phyloP scores from a whole-genome alignment of 2,888 invertebrate species.

The Eristalis arbustorum region DNA sequence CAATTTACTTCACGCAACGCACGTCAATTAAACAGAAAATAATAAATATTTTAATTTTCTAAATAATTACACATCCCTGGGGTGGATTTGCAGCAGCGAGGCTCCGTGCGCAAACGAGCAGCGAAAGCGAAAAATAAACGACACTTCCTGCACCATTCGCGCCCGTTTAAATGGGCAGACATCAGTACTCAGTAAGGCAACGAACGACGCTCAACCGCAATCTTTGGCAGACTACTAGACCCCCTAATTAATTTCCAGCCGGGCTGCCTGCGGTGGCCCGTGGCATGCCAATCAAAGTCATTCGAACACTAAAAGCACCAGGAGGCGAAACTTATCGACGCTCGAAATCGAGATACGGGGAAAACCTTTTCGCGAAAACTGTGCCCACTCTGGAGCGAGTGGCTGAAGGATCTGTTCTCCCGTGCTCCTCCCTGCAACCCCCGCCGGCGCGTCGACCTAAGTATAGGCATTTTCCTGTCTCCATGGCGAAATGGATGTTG shows the following conservation, averaged over 20 bases:
- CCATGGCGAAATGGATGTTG: slow-evolving; percentile 40
- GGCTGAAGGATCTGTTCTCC: not conserved
- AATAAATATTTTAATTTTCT: slow-evolving; percentile 52
- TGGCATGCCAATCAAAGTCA: slow-evolving; percentile 61
- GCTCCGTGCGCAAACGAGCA: not conserved
- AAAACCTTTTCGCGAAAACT: slow-evolving; percentile 32
- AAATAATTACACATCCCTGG: slow-evolving; percentile 12
- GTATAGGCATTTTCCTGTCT: slow-evolving; percentile 13
- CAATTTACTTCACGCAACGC: slow-evolving; percentile 52
- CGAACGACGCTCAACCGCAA: not conserved
- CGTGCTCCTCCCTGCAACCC: not conserved
- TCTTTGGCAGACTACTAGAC: slow-evolving; percentile 42
- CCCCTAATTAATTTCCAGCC: slow-evolving; percentile 54
- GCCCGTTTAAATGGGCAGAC: not conserved
- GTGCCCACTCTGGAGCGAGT: not conserved
- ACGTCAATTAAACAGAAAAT: slow-evolving; percentile 51
- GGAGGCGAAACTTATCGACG: slow-evolving; percentile 38
- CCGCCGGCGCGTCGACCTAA: not conserved
- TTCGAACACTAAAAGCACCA: slow-evolving; percentile 47
- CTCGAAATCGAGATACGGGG: slow-evolving; percentile 48
- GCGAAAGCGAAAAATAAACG: slow-evolving; percentile 6
- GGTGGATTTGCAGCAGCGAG: not conserved
- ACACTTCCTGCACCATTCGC: slow-evolving; percentile 34
- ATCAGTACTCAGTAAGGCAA: slow-evolving; percentile 21
- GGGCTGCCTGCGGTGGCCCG: slow-evolving; percentile 1